Evolutionary conservation across 2,113 vertebrate species (phyloP), one percentile per base, ranked within the genome.

Genomic region (Actinemys pallida): DNA sequence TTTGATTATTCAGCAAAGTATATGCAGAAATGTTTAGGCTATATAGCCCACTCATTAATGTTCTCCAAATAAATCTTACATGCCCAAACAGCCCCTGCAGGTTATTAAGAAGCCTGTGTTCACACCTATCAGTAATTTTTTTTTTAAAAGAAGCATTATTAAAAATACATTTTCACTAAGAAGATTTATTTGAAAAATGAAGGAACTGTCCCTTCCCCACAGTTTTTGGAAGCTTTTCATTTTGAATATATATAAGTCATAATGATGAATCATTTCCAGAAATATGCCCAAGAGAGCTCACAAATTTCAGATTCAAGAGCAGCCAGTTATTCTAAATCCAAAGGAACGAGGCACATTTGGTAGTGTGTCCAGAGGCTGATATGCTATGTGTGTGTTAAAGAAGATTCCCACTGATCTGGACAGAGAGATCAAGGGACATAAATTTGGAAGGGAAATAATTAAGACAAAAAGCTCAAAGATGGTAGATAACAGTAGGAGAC

Each of bases 101-200:
- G 62, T 35, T 35, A 65, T 65, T 54, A 94, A 81, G 45, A 93
- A 94, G 72, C 17, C 20, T 53, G 45, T 87, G 10, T 22, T 81
- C 10, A 24, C 27, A 62, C 52, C 5, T 10, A 16, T 8, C 24
- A 20, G 0, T 17, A 89, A 7, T 65, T 31, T 35, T 69, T 19
- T 65, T 65, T 65, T 0, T 11, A 65, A 65, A 65, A 65, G 59
- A 35, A 83, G 1, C 54, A 49, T 29, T 83, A 59, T 45, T 78
- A 69, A 81, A 53, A 2, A 53, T 89, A 8, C 29, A 16, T 53
- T 93, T 94, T 90, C 1, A 5, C 1, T 57, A 47, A 5, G 84
- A 90, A 84, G 2, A 0, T 84, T 9, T 29, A 2, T 10, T 56
- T 3, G 0, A 62, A 69, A 83, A 95, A 50, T 9, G 8, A 91